Conservation (phyloP, 92 coral and sea anemone genomes). For the Phenganax subtilis region DNA sequence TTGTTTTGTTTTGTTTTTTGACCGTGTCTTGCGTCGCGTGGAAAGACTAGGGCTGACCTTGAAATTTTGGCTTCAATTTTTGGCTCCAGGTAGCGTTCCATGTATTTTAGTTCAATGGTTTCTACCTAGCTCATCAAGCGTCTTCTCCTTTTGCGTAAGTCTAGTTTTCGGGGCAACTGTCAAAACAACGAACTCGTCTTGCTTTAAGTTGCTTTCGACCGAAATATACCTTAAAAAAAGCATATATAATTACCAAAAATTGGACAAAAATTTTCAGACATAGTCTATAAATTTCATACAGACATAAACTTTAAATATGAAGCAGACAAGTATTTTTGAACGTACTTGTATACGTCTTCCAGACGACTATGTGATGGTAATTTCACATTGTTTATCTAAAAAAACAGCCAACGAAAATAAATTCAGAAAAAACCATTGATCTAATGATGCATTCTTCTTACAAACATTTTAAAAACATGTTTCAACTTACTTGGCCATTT, state of each 20-base stretch:
- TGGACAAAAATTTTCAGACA: neutral
- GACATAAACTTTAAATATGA: too few species aligned
- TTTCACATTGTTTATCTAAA: neutral
- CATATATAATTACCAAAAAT: neutral
- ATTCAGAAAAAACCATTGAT: neutral
- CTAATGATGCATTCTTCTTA: neutral
- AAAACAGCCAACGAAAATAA: neutral
- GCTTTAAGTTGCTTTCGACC: constrained; percentile 30
- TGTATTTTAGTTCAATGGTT: too few species aligned
- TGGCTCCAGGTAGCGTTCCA: too few species aligned
- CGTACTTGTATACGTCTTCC: constrained; percentile 13
- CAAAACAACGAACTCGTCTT: constrained; percentile 60
- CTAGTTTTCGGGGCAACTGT: constrained; percentile 62
- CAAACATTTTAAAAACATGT: neutral
- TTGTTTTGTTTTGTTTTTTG: too few species aligned
- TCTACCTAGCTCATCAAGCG: constrained; percentile 55
- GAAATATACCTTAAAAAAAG: constrained; percentile 55
- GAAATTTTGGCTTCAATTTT: too few species aligned
- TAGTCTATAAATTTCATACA: neutral
- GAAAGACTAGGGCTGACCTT: too few species aligned
- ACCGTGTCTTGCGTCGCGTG: too few species aligned
- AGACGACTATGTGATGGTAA: neutral
- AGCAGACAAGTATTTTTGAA: neutral
- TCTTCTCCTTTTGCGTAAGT: constrained; percentile 53
- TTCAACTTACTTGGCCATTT: neutral